Evolutionary conservation across 2,797 vertebrate species (phyloP), one percentile per base, ranked within the genome.

Genomic region (Crocodylus rhombifer): DNA sequence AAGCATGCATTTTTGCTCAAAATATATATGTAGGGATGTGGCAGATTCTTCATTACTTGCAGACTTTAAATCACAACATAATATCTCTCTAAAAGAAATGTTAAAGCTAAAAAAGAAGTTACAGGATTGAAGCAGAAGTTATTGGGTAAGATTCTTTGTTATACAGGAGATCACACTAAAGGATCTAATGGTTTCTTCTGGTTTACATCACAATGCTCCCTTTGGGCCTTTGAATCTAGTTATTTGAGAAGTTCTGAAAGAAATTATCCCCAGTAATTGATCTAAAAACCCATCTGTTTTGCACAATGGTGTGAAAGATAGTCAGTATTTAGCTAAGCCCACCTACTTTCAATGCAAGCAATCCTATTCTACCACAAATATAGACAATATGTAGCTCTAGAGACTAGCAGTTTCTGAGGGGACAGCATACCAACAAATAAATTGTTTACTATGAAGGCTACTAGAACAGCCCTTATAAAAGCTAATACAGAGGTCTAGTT

Each of bases 131-230:
- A 58, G n/a, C 0, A 2, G 7, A 71, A 71, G 36, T 36, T 42
- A 42, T 12, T 42, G 33, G 33, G 33, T 42, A 21, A 71, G 30
- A 71, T 14, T 71, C 13, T 36, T 69, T 71, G 30, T 69, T 36
- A 69, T 69, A 69, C 5, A 36, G 11, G 17, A 67, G 65, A 21
- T 14, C 67, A 69, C 18, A 69, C 20, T 69, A 69, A 23, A 89
- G n/a, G 16, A 17, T 20, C 77, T 61, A 23, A 60, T 9, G 36
- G 2, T 10, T 25, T 12, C 77, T 87, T 58, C 30, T 77, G 56
- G 30, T 56, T 77, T 83, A 80, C 84, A 56, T 15, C 0, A 0
- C 55, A 60, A 0, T 1, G 2, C 9, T 28, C 55, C 6, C 30
- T 63, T 80, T 83, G 86, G 30, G 16, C 51, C 67, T 58, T 6